These are phyloP conservation scores for Arvicanthis niloticus DNA, from an alignment of 2,113 vertebrate species.

Conservation along the genomic window DNA sequence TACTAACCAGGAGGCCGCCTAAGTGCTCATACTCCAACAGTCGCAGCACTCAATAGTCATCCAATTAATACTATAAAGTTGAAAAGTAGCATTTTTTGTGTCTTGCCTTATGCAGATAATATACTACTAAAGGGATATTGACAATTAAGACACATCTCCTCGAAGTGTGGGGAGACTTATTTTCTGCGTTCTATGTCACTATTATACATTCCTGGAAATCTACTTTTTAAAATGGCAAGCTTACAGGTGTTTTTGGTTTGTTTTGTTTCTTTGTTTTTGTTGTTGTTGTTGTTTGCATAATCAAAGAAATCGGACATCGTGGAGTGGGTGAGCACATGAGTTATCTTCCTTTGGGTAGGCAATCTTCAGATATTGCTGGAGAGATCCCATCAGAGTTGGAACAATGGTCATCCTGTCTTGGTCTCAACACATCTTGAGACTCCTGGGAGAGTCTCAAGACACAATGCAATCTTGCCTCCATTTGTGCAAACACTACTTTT, in stretches of 20 bases:
- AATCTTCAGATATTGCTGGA: not conserved
- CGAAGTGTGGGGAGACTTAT: not conserved
- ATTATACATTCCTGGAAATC: constrained; percentile 46
- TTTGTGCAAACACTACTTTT: not conserved
- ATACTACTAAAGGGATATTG: not conserved
- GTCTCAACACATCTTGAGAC: not conserved
- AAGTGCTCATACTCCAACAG: not conserved
- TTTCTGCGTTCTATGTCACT: not conserved
- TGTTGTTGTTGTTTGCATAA: not conserved
- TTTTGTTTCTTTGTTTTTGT: too few species aligned
- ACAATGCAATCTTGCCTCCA: not conserved
- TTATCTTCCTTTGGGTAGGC: constrained; percentile 15
- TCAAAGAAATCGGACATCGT: constrained; percentile 48
- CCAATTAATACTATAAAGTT: constrained; percentile 15
- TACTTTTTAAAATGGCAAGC: not conserved
- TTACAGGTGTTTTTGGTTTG: not conserved
- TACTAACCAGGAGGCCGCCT: not conserved
- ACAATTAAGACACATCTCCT: not conserved
- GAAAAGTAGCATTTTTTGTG: not conserved
- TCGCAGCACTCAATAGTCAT: not conserved
- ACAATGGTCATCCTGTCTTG: not conserved
- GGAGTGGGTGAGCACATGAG: not conserved
- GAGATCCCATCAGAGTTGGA: not conserved
- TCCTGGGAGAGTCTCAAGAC: not conserved
- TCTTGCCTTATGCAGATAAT: not conserved